A percentile compares a stretch with the other conserved stretches of the same genome.
These are phyloP conservation scores for Cricetomys ansorgei DNA, from an alignment of 2,113 vertebrate genomes.

Conservation along the genomic window DNA sequence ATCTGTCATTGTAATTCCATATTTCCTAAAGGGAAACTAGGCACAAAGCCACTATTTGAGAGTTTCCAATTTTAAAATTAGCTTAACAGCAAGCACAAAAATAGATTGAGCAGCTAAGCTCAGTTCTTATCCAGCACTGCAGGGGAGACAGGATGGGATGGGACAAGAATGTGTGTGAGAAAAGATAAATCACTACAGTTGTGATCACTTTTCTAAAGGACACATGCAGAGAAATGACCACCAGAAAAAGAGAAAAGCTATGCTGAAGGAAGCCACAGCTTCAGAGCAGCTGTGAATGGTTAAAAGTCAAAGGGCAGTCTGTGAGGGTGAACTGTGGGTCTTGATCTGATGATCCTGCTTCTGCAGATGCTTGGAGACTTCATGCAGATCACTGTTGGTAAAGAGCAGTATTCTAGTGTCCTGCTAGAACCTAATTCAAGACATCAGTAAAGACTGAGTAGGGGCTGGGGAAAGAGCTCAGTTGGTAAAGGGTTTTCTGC, in stretches of 20 bases:
- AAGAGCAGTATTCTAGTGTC: not conserved
- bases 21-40: constrained; percentile 46
- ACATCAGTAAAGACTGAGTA: not conserved
- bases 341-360: too few species aligned
- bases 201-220: not conserved
- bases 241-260: accelerated
- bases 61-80: constrained; percentile 53
- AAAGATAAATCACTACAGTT: not conserved
- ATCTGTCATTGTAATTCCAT: not conserved
- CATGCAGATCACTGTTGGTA: accelerated
- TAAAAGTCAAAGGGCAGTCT: not conserved
- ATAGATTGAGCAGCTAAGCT: constrained; percentile 22
- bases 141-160: not conserved
- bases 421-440: not conserved
- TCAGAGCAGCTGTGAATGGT: not conserved
- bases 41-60: not conserved
- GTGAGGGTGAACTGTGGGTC: accelerated
- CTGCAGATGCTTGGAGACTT: accelerated
- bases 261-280: accelerated
- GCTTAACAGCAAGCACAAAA: not conserved
- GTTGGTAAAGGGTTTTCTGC: too few species aligned
- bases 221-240: not conserved
- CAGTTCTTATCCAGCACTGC: not conserved
- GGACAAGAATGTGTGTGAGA: not conserved
- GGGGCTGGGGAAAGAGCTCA: not conserved